These are phyloP conservation scores for Marronus borbonicus DNA, from an alignment of 2,888 invertebrate species.

Conservation along the genomic window DNA sequence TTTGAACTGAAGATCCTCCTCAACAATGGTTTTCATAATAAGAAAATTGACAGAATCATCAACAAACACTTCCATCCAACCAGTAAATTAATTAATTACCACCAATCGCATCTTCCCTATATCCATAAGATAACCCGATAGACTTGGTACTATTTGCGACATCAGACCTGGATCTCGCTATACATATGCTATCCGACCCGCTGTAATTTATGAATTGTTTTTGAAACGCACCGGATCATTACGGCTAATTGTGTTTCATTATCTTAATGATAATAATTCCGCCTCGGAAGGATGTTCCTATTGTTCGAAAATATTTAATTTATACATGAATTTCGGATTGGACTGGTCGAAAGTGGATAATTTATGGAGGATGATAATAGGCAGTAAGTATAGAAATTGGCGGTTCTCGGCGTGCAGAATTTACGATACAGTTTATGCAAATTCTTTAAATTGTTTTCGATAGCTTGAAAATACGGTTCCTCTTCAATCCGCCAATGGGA, in stretches of 20 bases:
- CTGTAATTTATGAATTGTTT: slow-evolving; percentile 45
- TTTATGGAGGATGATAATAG: slow-evolving; percentile 5
- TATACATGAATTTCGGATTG: slow-evolving; percentile 24
- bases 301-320: slow-evolving; percentile 32
- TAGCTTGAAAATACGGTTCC: no score
- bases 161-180: not conserved
- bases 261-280: slow-evolving; percentile 39
- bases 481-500: no score
- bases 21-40: no score
- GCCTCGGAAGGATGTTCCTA: slow-evolving; percentile 24
- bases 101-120: no score
- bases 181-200: not conserved
- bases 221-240: slow-evolving; percentile 33
- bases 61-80: no score
- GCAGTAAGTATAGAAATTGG: not conserved
- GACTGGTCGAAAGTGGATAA: not conserved
- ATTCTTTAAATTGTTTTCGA: not conserved
- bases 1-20: no score
- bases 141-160: not conserved
- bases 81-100: no score
- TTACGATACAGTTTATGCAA: not conserved
- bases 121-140: no score
- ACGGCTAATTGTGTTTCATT: slow-evolving; percentile 47
- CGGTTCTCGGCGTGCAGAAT: not conserved
- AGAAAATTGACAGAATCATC: no score